Percentiles rank a stretch among this genome's conserved stretches.
phyloP scores from a whole-genome alignment of 2,888 invertebrate genomes.

The Leucophenga montana region DNA sequence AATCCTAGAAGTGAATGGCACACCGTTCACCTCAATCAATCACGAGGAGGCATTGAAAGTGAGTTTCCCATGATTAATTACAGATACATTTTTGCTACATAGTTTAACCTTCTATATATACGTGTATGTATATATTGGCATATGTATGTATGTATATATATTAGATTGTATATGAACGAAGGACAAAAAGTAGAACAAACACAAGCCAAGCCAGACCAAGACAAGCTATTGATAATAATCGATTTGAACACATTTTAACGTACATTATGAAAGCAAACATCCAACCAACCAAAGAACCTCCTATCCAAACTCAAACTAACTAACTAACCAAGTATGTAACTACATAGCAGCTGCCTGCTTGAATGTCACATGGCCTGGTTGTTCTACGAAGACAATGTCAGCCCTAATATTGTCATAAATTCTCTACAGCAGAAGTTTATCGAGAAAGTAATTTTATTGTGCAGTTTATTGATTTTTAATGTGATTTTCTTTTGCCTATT shows the following conservation, averaged over 20 bases:
- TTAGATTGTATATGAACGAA: too few relatives aligned
- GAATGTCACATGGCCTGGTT: background rate
- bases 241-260: constrained; percentile 20
- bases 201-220: constrained; percentile 1
- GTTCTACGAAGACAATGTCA: constrained; percentile 15
- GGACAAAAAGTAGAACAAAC: constrained; percentile 13
- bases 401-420: constrained; percentile 18
- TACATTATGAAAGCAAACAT: constrained; percentile 11
- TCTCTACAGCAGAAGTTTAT: constrained; percentile 15
- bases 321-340: too few relatives aligned
- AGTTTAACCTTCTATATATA: background rate
- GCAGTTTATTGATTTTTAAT: constrained; percentile 65
- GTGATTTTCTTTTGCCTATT: constrained; percentile 44
- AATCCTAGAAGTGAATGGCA: constrained; percentile 94
- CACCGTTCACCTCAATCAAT: constrained; percentile 92
- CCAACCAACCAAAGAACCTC: background rate
- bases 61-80: constrained; percentile 54
- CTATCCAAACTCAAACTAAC: background rate
- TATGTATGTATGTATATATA: background rate
- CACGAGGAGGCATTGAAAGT: constrained; percentile 95
- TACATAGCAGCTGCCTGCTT: background rate
- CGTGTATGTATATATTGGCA: background rate
- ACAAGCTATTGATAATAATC: constrained; percentile 15
- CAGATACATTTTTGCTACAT: background rate
- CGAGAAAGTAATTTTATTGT: constrained; percentile 57